Evolutionary conservation across 2,113 vertebrate species (phyloP).

Genomic region (Pygoscelis adeliae): DNA sequence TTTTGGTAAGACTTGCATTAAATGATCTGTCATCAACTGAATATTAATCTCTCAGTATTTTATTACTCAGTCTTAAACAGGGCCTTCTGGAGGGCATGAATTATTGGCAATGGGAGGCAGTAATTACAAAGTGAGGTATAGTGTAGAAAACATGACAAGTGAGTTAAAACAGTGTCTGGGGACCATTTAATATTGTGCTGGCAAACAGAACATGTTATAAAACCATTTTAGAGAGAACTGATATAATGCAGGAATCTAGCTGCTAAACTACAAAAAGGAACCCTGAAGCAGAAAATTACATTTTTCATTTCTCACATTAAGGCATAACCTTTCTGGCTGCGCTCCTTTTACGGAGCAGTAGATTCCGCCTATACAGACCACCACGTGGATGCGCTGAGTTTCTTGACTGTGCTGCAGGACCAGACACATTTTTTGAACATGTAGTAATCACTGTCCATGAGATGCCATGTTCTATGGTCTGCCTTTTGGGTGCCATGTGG

Average conservation of each 20-base stretch:
- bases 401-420: not conserved
- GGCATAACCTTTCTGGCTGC: not conserved
- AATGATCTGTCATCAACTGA: constrained; percentile 14
- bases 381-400: accelerated
- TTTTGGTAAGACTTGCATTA: not conserved
- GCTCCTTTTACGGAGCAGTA: not conserved
- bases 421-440: not conserved
- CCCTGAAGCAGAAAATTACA: not conserved
- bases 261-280: not conserved
- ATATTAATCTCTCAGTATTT: constrained; percentile 42
- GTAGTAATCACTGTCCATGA: not conserved
- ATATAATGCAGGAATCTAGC: not conserved
- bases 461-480: not conserved
- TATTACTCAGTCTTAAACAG: constrained; percentile 33
- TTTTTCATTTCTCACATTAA: not conserved
- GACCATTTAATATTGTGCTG: not conserved
- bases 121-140: constrained; percentile 33
- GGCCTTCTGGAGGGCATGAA: constrained; percentile 29
- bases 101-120: constrained; percentile 26
- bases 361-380: not conserved
- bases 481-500: not conserved
- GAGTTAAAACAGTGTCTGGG: not conserved
- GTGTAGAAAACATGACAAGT: not conserved
- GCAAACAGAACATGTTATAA: not conserved
- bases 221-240: not conserved